Conservation (phyloP, 2,888 invertebrate species). For the Pachliopta kotzebuea region DNA sequence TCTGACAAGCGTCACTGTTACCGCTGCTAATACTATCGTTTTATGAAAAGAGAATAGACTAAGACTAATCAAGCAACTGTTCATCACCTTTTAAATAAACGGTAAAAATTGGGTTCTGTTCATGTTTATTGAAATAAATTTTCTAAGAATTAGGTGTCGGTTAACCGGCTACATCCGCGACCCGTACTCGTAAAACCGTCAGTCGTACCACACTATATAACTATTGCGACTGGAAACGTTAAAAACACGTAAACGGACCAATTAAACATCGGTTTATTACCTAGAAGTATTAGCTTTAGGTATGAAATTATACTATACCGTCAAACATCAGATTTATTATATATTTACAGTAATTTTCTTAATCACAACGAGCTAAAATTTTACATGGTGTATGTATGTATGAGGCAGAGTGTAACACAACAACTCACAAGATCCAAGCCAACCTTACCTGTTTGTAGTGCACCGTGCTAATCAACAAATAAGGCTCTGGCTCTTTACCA, state of each 20-base stretch:
- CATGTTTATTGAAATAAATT: constrained; percentile 5
- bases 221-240: constrained; percentile 28
- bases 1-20: no score
- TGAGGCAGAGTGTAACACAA: no score
- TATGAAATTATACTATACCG: constrained; percentile 29
- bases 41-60: no score
- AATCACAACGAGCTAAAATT: no score
- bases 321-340: background rate
- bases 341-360: no score
- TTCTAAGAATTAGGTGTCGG: background rate
- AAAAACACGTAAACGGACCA: constrained; percentile 29
- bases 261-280: constrained; percentile 28
- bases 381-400: no score
- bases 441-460: no score
- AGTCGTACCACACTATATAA: constrained; percentile 11
- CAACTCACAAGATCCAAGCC: no score
- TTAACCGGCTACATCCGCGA: constrained; percentile 7
- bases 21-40: no score
- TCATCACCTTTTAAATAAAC: background rate
- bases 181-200: constrained; percentile 15
- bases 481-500: no score
- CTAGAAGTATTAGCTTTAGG: constrained; percentile 26
- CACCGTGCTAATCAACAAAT: no score
- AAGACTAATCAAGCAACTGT: no score
- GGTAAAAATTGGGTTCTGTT: background rate